Conservation (phyloP, 1,140 invertebrate genomes). For the Drosophila elegans region DNA sequence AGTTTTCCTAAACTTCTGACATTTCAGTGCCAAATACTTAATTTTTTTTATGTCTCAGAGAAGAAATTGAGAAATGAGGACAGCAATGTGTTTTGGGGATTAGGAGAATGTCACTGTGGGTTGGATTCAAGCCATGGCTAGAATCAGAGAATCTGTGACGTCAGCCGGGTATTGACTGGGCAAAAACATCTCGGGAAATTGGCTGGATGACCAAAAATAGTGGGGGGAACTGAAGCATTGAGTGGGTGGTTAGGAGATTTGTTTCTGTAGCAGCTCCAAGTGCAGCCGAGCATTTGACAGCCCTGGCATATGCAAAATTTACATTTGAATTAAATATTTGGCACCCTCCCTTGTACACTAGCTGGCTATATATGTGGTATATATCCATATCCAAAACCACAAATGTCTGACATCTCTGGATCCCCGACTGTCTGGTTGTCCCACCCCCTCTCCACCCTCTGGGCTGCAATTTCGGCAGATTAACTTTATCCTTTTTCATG, state of each 20-base stretch:
- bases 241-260: not conserved
- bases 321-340: slow-evolving; percentile 67
- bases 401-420: slow-evolving; percentile 23
- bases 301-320: slow-evolving; percentile 61
- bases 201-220: not conserved
- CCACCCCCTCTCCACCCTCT: slow-evolving; percentile 2
- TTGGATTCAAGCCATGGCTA: not conserved
- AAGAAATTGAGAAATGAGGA: not conserved
- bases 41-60: slow-evolving; percentile 1
- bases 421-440: not conserved
- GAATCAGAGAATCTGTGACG: slow-evolving; percentile 27
- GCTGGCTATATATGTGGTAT: not conserved
- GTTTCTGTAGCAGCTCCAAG: slow-evolving; percentile 20
- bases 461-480: slow-evolving; percentile 43
- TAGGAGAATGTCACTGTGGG: slow-evolving; percentile 24
- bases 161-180: slow-evolving; percentile 23
- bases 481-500: slow-evolving; percentile 50
- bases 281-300: slow-evolving; percentile 65
- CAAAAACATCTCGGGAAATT: slow-evolving; percentile 24
- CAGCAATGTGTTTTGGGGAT: slow-evolving; percentile 8
- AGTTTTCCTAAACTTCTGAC: not conserved
- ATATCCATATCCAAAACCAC: slow-evolving; percentile 18
- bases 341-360: slow-evolving; percentile 7
- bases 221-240: not conserved
- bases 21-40: not conserved